Evolutionary conservation across 1,140 invertebrate genomes (phyloP).

Genomic region (Bombus waltoni): DNA sequence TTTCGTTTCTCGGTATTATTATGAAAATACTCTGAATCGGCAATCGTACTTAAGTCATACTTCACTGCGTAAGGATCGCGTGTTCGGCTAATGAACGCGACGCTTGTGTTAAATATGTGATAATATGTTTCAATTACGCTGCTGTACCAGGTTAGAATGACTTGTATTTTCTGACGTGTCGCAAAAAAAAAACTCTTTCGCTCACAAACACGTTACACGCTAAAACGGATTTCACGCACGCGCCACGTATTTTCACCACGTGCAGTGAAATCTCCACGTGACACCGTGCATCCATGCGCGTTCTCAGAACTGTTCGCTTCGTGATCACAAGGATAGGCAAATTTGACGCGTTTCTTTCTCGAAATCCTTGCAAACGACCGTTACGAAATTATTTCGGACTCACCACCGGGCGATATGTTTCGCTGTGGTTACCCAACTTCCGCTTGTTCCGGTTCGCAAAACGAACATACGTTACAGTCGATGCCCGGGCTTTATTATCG

Average conservation of each 20-base stretch:
- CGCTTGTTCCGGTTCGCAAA: slow-evolving; percentile 20
- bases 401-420: neutral
- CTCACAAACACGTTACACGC: too few relatives aligned
- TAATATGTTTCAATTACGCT: too few relatives aligned
- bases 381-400: neutral
- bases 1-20: neutral
- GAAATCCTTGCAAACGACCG: neutral
- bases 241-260: too few relatives aligned
- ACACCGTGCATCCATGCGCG: too few relatives aligned
- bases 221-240: too few relatives aligned
- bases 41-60: neutral
- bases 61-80: too few relatives aligned
- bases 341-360: neutral
- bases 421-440: slow-evolving; percentile 25
- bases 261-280: too few relatives aligned
- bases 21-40: neutral
- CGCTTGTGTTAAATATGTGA: too few relatives aligned
- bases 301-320: too few relatives aligned
- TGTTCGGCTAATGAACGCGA: too few relatives aligned
- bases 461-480: neutral
- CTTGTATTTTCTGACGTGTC: neutral
- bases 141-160: too few relatives aligned
- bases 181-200: neutral
- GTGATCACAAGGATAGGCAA: too few relatives aligned
- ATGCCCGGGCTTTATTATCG: neutral